phyloP scores from a whole-genome alignment of 1,140 invertebrate genomes.

The Dolichoris vasculosae region DNA sequence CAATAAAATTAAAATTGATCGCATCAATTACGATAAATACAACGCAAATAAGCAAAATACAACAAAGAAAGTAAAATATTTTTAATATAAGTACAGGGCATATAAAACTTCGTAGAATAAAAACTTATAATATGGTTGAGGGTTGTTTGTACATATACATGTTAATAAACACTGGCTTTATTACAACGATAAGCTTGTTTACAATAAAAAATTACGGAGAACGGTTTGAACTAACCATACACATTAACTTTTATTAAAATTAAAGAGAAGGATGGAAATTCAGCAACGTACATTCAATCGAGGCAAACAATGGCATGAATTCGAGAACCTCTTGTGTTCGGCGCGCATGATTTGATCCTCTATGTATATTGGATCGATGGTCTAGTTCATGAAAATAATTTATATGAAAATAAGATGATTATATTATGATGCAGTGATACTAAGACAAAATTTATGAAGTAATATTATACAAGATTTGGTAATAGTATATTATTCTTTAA shows the following conservation, averaged over 20 bases:
- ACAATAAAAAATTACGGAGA: constrained; percentile 8
- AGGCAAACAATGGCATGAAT: constrained; percentile 48
- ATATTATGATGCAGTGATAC: no score
- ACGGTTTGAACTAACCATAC: background rate
- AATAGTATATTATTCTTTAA: background rate
- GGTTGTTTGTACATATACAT: background rate
- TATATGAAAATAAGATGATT: background rate
- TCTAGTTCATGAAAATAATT: constrained; percentile 47
- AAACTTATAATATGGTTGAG: background rate
- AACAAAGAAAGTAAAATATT: background rate
- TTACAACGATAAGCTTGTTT: background rate
- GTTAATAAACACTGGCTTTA: constrained; percentile 27
- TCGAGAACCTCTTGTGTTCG: constrained; percentile 37
- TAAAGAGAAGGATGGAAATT: constrained; percentile 53
- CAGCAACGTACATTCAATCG: constrained; percentile 53
- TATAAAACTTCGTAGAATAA: background rate
- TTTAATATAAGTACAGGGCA: background rate
- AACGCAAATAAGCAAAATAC: no score
- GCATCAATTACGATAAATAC: no score
- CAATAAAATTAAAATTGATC: no score
- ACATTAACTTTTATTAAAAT: background rate
- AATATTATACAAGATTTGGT: background rate
- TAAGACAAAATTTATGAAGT: no score
- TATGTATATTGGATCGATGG: background rate
- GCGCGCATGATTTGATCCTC: background rate